A percentile compares a stretch with the other conserved stretches of the same genome.
phyloP scores from a whole-genome alignment of 2,888 invertebrate species.

The Spilarctia lutea region DNA sequence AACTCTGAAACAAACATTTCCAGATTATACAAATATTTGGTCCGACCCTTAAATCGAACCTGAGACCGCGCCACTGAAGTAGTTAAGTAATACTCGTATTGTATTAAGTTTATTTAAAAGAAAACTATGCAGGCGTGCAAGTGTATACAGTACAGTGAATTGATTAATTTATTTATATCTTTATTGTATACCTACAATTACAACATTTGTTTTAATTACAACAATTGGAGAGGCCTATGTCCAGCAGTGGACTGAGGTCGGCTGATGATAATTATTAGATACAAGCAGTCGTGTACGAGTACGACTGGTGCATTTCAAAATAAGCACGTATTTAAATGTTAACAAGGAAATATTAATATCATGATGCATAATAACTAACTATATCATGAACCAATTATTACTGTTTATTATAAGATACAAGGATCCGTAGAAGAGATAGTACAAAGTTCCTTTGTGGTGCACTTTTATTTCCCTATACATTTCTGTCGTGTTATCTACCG shows the following conservation, averaged over 20 bases:
- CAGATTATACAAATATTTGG: no score
- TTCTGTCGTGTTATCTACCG: not conserved
- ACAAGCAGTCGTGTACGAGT: not conserved
- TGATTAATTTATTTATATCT: no score
- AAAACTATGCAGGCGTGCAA: not conserved
- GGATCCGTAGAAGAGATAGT: not conserved
- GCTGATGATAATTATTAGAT: not conserved
- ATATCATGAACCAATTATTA: not conserved
- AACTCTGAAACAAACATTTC: no score
- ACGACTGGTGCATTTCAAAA: no score
- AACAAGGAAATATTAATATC: no score
- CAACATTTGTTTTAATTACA: not conserved
- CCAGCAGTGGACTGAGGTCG: no score
- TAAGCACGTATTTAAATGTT: not conserved
- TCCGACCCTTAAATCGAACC: no score
- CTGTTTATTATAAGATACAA: not conserved
- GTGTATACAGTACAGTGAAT: not conserved
- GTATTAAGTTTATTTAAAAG: not conserved
- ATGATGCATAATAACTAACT: not conserved
- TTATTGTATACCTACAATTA: no score
- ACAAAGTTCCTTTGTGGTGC: not conserved
- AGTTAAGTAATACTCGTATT: no score
- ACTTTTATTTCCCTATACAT: not conserved
- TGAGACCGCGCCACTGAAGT: no score
- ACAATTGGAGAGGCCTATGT: no score